Base-by-base conservation (phyloP, 2,888 invertebrate genomes). In the Torymus auratus region DNA sequence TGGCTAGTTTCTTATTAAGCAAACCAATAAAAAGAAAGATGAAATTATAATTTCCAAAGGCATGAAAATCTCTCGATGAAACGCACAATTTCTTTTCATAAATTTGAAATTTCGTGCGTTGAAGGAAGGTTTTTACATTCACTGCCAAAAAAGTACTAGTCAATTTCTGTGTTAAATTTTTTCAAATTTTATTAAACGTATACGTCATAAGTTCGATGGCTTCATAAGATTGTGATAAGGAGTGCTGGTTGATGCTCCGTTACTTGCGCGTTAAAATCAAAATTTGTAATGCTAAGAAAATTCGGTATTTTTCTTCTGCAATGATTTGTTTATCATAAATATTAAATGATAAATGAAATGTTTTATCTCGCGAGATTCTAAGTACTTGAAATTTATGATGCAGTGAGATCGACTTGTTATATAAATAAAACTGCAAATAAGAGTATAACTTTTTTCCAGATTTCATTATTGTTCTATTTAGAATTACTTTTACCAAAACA, bases 331-430 rank as follows among this genome's bases (percentile, higher is more conserved):
- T 52, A 28, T 61, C 52, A 67, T 28, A 20, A 80, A 28, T 58
- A 13, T 65, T 13, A 65, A 81, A 50, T 55, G 52, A 73, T 20
- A 69, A 55, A 64, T 58, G 28, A 70, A 28, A 65, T 78, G 74
- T 28, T 61, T 72, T 73, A 68, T 28, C 17, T 69, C 50, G 55
- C 65, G 68, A 78, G 61, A 72, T 74, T 67, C 62, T 78, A 74
- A 81, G 78, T 81, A 81, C 78, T 78, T 75, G 55, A 74, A 70
- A 69, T 78, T 65, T 65, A 61, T 78, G 56, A 78, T 81, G 81
- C 75, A 77, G 78, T 78, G 78, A 81, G 81, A 81, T 81, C 70
- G 61, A 71, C 28, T 78, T 70, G 70, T 78, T 64, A 74, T 64
- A 74, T 58, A 64, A 53, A 74, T 78, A 70, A 70, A 74, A 56